Evolutionary conservation across 2,113 vertebrate genomes (phyloP), one percentile per base, ranked within the genome.

Genomic region (Formicarius rufipectus): DNA sequence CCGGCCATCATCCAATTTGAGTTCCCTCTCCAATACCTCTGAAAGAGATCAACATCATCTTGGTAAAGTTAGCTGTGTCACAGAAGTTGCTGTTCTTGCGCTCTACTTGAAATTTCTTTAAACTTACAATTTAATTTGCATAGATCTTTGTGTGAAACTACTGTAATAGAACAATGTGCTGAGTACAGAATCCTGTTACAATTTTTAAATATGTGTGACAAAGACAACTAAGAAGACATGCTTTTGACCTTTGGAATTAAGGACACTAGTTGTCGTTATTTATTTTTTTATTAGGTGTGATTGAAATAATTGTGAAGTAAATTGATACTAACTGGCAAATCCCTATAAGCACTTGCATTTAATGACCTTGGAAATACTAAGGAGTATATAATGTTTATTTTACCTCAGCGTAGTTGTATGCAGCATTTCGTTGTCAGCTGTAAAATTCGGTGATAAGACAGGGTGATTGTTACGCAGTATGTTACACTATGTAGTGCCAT

Each of bases 31-130:
- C 81, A 99, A 99, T 68, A 90, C 98, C 31, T 99, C 99, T 2
- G 99, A 99, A 95, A 98, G 99, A 89, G 99, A 99, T 82, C 99
- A 99, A 55, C 99, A 99, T 81, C 99, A 99, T 94, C 98, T 99
- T 84, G 99, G 99, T 99, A 96, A 97, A 75, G 64, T 78, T 86
- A 25, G 12, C 53, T 39, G 45, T 72, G 67, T 76, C 49, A 49
- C 45, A 63, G 33, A 85, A 64, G 10, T 67, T 80, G 39, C 35
- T 56, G 9, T 64, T 20, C n/a, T 85, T 55, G 50, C 76, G 53
- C 62, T 94, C 5, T 49, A 12, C 42, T 30, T 85, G 62, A 68
- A 84, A 69, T 42, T 42, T 14, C 4, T 64, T 90, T 64, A 74
- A 84, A 84, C 12, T 52, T 64, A 19, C 0, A 5, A 44, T 89